phyloP scores from a whole-genome alignment of 1,140 invertebrate species.

The Panonychus citri region DNA sequence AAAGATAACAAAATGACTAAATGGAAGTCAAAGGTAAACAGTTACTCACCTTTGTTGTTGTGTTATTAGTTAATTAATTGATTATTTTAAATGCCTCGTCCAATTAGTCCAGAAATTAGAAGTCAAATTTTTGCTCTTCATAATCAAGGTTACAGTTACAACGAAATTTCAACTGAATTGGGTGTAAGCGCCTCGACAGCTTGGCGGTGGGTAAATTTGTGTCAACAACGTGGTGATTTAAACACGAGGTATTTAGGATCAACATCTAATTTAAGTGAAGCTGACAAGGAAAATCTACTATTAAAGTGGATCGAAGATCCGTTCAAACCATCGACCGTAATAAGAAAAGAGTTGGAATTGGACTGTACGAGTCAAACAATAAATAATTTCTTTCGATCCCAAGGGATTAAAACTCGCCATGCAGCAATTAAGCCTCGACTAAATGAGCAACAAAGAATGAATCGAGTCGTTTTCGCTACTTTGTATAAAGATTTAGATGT shows the following conservation, averaged over 20 bases:
- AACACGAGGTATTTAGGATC: not conserved
- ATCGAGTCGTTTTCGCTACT: not conserved
- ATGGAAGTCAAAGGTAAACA: not conserved
- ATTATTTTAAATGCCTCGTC: not conserved
- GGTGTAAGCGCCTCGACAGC: not conserved
- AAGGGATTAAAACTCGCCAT: not conserved
- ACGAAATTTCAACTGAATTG: not conserved
- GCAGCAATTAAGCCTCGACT: not conserved
- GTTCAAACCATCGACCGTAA: not conserved
- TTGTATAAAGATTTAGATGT: not conserved
- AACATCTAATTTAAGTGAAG: not conserved
- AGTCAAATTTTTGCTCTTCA: not conserved
- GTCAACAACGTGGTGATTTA: not conserved
- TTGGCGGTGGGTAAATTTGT: not conserved
- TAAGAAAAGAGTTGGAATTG: not conserved
- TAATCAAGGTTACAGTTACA: not conserved
- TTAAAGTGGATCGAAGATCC: no score
- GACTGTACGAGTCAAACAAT: not conserved
- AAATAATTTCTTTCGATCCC: not conserved
- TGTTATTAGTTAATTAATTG: not conserved
- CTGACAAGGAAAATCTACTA: not conserved
- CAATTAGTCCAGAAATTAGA: not conserved
- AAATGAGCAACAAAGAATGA: not conserved
- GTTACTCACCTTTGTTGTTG: not conserved
- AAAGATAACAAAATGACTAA: not conserved